These are phyloP conservation scores for Xestoiulus laeticollis DNA, from an alignment of 2,888 invertebrate species.

Conservation along the genomic window DNA sequence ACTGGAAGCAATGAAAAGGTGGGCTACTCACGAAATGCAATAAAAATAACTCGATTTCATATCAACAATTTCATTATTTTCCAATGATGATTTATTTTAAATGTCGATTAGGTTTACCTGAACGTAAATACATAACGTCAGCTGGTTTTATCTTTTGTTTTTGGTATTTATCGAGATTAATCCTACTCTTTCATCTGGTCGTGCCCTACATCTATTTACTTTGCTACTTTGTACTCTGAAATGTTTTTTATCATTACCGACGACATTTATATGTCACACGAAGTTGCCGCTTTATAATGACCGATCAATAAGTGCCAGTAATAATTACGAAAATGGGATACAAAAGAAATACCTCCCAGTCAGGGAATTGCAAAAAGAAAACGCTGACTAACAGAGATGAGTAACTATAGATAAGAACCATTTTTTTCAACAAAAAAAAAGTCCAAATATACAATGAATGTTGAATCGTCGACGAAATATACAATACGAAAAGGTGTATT, in stretches of 20 bases:
- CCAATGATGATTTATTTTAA: background rate
- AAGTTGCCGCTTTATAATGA: conserved; percentile 15
- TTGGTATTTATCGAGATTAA: background rate
- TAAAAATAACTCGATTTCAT: too few relatives aligned
- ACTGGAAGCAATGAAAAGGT: too few relatives aligned
- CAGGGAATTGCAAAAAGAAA: background rate
- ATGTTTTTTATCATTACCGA: background rate
- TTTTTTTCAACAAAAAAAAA: background rate
- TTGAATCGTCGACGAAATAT: background rate
- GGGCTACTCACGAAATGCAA: too few relatives aligned
- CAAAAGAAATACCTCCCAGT: conserved; percentile 3
- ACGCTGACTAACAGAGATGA: background rate
- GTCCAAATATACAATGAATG: background rate
- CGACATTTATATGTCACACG: conserved; percentile 20
- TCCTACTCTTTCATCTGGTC: conserved; percentile 7
- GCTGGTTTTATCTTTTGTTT: background rate
- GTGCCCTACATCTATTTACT: conserved; percentile 12
- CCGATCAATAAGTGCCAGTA: conserved; percentile 33
- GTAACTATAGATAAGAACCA: background rate
- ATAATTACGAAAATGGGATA: conserved; percentile 7
- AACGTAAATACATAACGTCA: background rate
- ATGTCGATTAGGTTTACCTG: background rate
- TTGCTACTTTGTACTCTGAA: background rate
- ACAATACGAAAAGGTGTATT: background rate
- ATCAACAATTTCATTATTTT: too few relatives aligned